Evolutionary conservation across 1,140 invertebrate genomes (phyloP), one percentile per base, ranked within the genome.

Genomic region (Drosophila insularis): DNA sequence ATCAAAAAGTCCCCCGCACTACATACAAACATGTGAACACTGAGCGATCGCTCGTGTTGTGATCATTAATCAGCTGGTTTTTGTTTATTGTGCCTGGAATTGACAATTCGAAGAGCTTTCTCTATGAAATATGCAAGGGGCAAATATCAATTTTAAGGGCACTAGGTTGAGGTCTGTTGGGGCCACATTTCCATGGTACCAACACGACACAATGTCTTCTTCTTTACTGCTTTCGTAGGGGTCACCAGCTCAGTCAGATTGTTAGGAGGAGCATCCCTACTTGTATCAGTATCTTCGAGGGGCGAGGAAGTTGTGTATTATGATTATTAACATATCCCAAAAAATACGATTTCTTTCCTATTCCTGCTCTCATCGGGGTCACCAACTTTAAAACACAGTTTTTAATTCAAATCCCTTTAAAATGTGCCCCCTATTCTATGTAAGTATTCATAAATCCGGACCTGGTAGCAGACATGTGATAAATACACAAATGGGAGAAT

Each of bases 61-160:
- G 71, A 73, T 78, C 65, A 69, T 65, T 70, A 79, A 69, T 66
- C 71, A 69, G 61, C 43, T 58, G 76, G 65, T 67, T 68, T 27
- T 46, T 43, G 60, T 53, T 62, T 66, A 61, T 62, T 75, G 70
- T 67, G 79, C 62, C 17, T 63, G 32, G 78, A 77, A 85, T 85
- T 50, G 59, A 46, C 63, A 86, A 81, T 81, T 71, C 32, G 21
- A 63, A 11, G 63, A 55, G 81, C 78, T 85, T 86, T 85, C 81
- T 54, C 78, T 37, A 27, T 27, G 46, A n/a, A n/a, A 13, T 3
- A 35, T 10, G 35, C 32, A 35, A 58, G 32, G 32, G 31, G 10
- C 17, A 23, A 17, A 32, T 56, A 10, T 1, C 11, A 56, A 1
- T 14, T 4, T 31, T 14, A 32, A 35, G 7, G 0, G 2, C n/a